phyloP scores from a whole-genome alignment of 2,888 invertebrate species.

The Acanthosoma haemorrhoidale region DNA sequence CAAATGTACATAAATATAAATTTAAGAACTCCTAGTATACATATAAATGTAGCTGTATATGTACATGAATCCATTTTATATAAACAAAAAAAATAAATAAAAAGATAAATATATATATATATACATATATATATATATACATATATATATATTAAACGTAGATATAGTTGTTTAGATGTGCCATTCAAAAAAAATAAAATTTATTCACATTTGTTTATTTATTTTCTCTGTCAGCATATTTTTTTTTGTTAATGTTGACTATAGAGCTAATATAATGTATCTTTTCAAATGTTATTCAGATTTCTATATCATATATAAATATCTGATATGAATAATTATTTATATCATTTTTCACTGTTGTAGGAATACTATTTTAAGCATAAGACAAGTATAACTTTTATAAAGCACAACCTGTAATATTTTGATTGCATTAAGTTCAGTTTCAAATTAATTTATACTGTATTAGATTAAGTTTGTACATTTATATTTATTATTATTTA shows the following conservation, averaged over 20 bases:
- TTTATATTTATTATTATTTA: slow-evolving; percentile 22
- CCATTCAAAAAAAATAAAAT: not conserved
- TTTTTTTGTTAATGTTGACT: not conserved
- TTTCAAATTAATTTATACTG: slow-evolving; percentile 8
- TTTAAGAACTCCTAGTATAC: not conserved
- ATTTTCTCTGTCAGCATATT: not conserved
- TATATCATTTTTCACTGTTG: no score
- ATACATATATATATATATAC: no score
- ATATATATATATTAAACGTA: no score
- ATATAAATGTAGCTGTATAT: not conserved
- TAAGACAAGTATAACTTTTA: not conserved
- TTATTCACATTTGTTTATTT: no score
- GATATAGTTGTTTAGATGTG: not conserved
- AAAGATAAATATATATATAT: not conserved
- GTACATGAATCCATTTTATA: not conserved
- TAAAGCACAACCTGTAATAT: not conserved
- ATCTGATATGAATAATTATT: no score
- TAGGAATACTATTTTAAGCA: no score
- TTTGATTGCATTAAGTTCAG: not conserved
- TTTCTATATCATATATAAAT: no score
- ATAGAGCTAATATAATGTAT: not conserved
- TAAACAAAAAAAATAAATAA: not conserved
- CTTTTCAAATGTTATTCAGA: no score
- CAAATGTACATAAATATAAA: not conserved
- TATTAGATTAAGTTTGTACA: slow-evolving; percentile 8